Base-by-base conservation (phyloP, 2,888 invertebrate genomes). In the Pinctada fucata region DNA sequence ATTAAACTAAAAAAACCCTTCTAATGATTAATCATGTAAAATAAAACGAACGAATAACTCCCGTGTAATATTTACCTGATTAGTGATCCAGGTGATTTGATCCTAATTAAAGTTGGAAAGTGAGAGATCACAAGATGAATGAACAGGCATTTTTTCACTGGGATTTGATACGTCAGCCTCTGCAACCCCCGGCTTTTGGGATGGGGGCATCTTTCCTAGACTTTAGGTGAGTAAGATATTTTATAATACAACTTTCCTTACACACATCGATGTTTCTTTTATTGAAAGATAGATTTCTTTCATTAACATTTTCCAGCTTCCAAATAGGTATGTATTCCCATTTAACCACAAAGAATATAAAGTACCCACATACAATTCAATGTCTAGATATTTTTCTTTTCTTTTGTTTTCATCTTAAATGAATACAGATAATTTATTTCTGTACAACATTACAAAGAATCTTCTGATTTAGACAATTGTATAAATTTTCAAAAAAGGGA, bases 121-220 rank as follows among this genome's bases (percentile, higher is more conserved):
- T 68, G 68, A 16, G 48, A n/a, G 68, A 47, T 13, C 63, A 13
- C n/a, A 75, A 78, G 13, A 90, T 90, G 90, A 90, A 90, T 78
- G 90, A 90, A 74, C 90, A 88, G 79, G 86, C 88, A 1, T 89
- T 88, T 77, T 89, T 90, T 82, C 90, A 90, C 74, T 90, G 90
- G 90, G 90, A 90, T 82, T 82, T 90, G 69, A 84, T 90, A 72
- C 83, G 90, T 48, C 88, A 88, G 67, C 88, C 88, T 10, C 83
- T 90, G 4, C 90, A 90, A 77, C 86, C 87, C 47, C 88, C 88
- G n/a, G 85, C 85, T 6, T 88, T 90, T 72, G 86, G 87, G 8
- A 88, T 90, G 88, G 88, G 88, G 48, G 79, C 90, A n/a, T 85
- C 89, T 2, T 86, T 90, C 72, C 84, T 89, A 69, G 90, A 90